Evolutionary conservation across 2,888 invertebrate genomes (phyloP).

Genomic region (Pemphredon lugubris): DNA sequence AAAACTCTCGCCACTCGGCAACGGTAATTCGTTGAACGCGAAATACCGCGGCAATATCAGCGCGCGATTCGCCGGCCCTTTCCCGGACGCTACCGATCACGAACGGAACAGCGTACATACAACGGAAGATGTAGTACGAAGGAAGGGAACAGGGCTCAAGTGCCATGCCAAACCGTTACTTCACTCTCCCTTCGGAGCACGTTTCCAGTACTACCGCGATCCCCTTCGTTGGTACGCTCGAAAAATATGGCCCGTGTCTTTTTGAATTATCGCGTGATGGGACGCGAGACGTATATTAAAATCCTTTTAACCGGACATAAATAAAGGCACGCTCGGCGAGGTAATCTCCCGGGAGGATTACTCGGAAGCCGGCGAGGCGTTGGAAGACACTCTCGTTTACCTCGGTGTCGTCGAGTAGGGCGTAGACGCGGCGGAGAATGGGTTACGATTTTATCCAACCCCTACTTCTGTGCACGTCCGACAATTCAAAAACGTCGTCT

Average conservation of each 20-base stretch:
- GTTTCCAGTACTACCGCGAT: neutral
- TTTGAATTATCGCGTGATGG: constrained; percentile 68
- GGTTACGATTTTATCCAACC: constrained; percentile 39
- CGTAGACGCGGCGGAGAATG: constrained; percentile 18
- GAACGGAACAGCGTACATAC: too few species aligned
- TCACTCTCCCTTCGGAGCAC: neutral
- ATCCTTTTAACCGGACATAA: constrained; percentile 76
- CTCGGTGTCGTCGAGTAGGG: constrained; percentile 25
- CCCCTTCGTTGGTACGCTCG: neutral
- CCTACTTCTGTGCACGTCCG: constrained; percentile 21
- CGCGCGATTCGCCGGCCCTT: too few species aligned
- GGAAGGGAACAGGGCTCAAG: too few species aligned
- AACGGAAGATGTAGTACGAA: neutral
- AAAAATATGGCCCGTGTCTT: constrained; percentile 48
- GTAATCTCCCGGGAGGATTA: constrained; percentile 70
- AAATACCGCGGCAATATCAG: too few species aligned
- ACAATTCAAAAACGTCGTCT: constrained; percentile 41
- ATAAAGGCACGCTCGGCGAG: constrained; percentile 66
- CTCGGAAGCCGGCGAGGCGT: constrained; percentile 31
- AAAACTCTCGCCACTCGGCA: too few species aligned
- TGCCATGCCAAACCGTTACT: too few species aligned
- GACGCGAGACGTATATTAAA: constrained; percentile 72
- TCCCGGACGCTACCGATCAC: too few species aligned
- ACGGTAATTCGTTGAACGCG: too few species aligned
- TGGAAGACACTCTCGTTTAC: constrained; percentile 43